phyloP scores from a whole-genome alignment of 2,888 invertebrate genomes.

The Zeuzera pyrina region DNA sequence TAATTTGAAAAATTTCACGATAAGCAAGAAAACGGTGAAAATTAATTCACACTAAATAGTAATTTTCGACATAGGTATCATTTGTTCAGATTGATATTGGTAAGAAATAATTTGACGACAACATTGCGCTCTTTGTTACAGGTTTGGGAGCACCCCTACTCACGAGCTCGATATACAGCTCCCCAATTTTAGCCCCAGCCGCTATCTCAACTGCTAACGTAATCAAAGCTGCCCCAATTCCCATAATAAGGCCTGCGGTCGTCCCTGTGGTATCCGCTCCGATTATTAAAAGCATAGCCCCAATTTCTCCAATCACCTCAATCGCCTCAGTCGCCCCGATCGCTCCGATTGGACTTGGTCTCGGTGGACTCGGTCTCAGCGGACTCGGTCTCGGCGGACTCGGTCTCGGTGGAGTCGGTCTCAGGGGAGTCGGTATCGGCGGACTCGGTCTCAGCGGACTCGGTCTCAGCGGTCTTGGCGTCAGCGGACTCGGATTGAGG shows the following conservation, averaged over 20 bases:
- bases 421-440: conserved; percentile 14
- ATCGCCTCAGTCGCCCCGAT: conserved; percentile 29
- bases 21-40: too few relatives aligned
- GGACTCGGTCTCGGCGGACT: conserved; percentile 5
- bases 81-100: too few relatives aligned
- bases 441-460: conserved; percentile 15
- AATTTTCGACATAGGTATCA: too few relatives aligned
- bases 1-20: too few relatives aligned
- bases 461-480: conserved; percentile 15
- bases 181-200: conserved; percentile 34
- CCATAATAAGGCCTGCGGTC: conserved; percentile 36
- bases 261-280: conserved; percentile 30
- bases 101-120: too few relatives aligned
- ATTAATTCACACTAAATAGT: too few relatives aligned
- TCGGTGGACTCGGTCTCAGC: conserved; percentile 12
- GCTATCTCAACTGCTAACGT: conserved; percentile 49
- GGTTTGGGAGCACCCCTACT: background rate
- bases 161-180: conserved; percentile 18
- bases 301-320: conserved; percentile 27
- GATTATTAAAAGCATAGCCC: conserved; percentile 19
- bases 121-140: too few relatives aligned
- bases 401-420: conserved; percentile 11
- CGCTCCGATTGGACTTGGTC: conserved; percentile 23
- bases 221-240: conserved; percentile 46
- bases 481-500: conserved; percentile 17